phyloP scores from a whole-genome alignment of 2,797 vertebrate genomes.

The Florisuga fusca region DNA sequence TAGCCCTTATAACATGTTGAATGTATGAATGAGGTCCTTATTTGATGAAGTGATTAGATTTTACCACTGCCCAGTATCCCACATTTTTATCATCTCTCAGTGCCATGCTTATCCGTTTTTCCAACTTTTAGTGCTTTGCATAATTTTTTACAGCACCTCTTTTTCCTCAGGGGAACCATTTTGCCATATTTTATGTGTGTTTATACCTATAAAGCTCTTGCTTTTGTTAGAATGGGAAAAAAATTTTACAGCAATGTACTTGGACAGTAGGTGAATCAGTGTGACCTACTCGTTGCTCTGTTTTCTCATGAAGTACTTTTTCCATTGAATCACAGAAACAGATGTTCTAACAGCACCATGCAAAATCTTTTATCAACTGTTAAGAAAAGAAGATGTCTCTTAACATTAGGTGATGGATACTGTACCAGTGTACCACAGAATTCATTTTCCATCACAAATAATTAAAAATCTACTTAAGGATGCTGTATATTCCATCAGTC shows the following conservation, averaged over 20 bases:
- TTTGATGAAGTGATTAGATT: slow-evolving; percentile 37
- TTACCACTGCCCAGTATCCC: background rate
- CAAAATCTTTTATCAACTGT: slow-evolving; percentile 80
- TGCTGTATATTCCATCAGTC: background rate
- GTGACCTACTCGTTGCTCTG: slow-evolving; percentile 65
- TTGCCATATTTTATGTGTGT: slow-evolving; percentile 40
- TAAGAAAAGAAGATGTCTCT: slow-evolving; percentile 65
- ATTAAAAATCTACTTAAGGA: slow-evolving; percentile 20
- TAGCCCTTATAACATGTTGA: background rate
- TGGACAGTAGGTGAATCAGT: slow-evolving; percentile 72
- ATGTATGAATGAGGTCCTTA: background rate
- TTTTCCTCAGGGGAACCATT: slow-evolving; percentile 34
- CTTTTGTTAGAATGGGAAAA: slow-evolving; percentile 57
- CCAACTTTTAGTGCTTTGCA: slow-evolving; percentile 18
- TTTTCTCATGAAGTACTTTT: slow-evolving; percentile 83
- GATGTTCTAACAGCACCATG: slow-evolving; percentile 81
- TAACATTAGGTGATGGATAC: slow-evolving; percentile 18
- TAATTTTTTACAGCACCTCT: slow-evolving; percentile 35
- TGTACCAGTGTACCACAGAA: background rate
- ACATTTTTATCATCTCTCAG: slow-evolving; percentile 54
- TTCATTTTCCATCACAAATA: slow-evolving; percentile 52
- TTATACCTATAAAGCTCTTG: slow-evolving; percentile 61
- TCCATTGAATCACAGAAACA: slow-evolving; percentile 83
- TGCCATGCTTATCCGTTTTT: slow-evolving; percentile 40
- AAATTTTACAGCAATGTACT: slow-evolving; percentile 49